phyloP scores from a whole-genome alignment of 1,140 invertebrate genomes.

The Lordiphosa stackelbergi region DNA sequence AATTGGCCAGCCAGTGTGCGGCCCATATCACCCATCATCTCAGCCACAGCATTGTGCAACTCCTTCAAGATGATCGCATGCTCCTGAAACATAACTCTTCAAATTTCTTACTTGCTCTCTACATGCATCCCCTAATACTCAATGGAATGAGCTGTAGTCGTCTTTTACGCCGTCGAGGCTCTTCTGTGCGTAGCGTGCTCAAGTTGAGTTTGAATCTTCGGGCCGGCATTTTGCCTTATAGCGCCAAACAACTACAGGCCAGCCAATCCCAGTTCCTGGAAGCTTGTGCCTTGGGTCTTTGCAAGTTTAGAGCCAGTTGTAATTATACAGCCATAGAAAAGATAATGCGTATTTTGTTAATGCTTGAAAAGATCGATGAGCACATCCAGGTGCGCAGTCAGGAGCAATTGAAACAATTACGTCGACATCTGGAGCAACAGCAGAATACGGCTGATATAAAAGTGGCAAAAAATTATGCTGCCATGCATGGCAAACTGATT shows the following conservation, averaged over 20 bases:
- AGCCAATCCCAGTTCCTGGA: constrained; percentile 15
- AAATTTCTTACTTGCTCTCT: constrained; percentile 18
- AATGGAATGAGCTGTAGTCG: constrained; percentile 4
- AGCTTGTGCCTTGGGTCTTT: constrained; percentile 10
- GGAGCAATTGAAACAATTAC: background rate
- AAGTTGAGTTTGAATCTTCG: background rate
- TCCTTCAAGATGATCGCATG: constrained; percentile 21
- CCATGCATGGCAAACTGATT: constrained; percentile 1
- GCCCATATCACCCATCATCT: constrained; percentile 19
- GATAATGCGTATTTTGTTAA: constrained; percentile 5
- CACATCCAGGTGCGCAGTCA: background rate
- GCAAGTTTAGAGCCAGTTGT: background rate
- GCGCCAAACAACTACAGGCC: background rate
- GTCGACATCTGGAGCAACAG: too few relatives aligned
- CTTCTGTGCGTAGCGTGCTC: background rate
- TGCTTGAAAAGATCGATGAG: constrained; percentile 7
- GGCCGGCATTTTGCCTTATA: constrained; percentile 5
- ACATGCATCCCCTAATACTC: constrained; percentile 13
- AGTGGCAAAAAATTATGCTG: constrained; percentile 15
- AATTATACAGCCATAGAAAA: background rate
- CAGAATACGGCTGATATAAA: background rate
- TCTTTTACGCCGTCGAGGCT: background rate
- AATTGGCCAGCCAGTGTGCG: background rate
- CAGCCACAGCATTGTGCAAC: background rate
- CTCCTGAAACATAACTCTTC: background rate